Base-by-base conservation (phyloP, 1,140 invertebrate species). In the Eulimnadia texana region DNA sequence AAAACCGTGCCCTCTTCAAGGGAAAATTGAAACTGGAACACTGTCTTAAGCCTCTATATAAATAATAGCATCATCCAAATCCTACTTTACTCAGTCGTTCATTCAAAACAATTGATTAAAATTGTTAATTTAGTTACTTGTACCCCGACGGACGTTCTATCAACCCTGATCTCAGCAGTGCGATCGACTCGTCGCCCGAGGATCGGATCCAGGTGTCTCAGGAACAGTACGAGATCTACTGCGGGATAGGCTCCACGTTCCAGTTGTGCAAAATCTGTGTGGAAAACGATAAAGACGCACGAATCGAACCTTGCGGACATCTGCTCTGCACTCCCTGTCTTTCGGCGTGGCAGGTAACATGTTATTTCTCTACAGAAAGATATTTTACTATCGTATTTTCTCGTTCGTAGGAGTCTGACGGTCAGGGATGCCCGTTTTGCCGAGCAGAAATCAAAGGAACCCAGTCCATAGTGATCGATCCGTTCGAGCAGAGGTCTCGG, bases 211-310 rank as follows among this genome's bases (percentile, higher is more conserved):
- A 90, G 67, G 94, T 99, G n/a, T 98, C 96, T 1, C 91, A 97
- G 72, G 96, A 99, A 73, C 97, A 99, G 76, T 99, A 99, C 73
- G 95, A 99, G 75, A 78, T 99, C 13, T 99, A 99, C 73, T 99
- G 96, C 75, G 93, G 98, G 80, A 99, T 99, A 93, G 96, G 96
- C 22, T 96, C 93, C 70, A 99, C 95, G 63, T 99, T 99, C 77
- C 94, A 99, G 71, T 74, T 99, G 67, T 99, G 97, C 76, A 99
- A 99, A 80, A 99, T 99, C 64, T 99, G 97, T 76, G 94, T 95
- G 1, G 97, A 99, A 74, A 96, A 98, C 72, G 93, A 99, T 73
- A 99, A 99, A 76, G 95, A 99, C 71, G 92, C 99, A 33, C 82
- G 93, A 68, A 93, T 99, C 74, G 97, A 99, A 72, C 97, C 97